A percentile compares a stretch with the other conserved stretches of the same genome.
These are phyloP conservation scores for Gadus chalcogrammus DNA, from an alignment of 2,113 vertebrate species.

Conservation along the genomic window DNA sequence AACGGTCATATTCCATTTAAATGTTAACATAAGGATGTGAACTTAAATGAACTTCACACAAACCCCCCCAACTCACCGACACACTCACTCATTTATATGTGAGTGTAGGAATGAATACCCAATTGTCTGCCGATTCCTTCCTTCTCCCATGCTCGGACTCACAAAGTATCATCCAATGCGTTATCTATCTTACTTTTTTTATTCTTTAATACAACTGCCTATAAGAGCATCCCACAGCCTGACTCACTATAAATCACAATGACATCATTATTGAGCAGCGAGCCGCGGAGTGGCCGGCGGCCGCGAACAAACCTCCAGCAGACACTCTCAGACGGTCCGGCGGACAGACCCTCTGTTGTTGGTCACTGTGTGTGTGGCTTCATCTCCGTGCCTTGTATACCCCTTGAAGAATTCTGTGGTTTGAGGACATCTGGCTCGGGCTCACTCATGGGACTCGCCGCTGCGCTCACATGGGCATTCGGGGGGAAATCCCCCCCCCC, in stretches of 20 bases:
- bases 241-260: constrained; percentile 15
- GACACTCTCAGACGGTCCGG: constrained; percentile 6
- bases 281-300: constrained; percentile 19
- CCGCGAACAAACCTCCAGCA: constrained; percentile 3
- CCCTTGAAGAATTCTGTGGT: constrained; percentile 52
- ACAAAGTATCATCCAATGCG: no score
- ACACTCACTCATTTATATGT: no score
- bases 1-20: no score
- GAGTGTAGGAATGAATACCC: no score
- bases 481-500: constrained; percentile 54
- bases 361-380: constrained; percentile 29
- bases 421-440: constrained; percentile 55
- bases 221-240: no score
- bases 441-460: constrained; percentile 47
- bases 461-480: constrained; percentile 44
- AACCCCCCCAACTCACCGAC: no score
- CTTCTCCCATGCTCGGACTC: no score
- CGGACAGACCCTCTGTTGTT: constrained; percentile 38
- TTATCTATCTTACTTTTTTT: no score
- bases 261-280: neutral
- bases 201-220: no score
- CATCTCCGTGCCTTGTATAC: constrained; percentile 31
- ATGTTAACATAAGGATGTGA: no score
- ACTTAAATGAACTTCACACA: no score
- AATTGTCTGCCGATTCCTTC: no score